Percentiles rank a stretch among this genome's conserved stretches.
phyloP scores from a whole-genome alignment of 2,113 vertebrate species.

The Myiozetetes cayanensis region DNA sequence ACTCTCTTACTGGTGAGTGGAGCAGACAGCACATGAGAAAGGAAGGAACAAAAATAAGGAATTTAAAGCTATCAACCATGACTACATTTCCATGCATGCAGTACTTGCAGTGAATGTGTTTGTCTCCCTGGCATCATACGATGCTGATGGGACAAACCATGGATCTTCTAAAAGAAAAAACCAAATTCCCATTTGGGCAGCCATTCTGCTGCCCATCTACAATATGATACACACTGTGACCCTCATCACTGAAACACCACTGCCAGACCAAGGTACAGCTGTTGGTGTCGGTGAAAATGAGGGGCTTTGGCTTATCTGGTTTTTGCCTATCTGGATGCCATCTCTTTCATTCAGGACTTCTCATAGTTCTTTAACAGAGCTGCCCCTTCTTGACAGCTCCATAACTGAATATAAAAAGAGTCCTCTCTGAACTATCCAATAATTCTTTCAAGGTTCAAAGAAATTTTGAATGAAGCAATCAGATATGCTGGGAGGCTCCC shows the following conservation, averaged over 20 bases:
- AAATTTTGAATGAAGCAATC: not conserved
- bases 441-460: not conserved
- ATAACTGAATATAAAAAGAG: not conserved
- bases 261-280: not conserved
- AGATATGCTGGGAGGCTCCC: not conserved
- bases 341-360: not conserved
- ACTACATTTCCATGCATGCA: not conserved
- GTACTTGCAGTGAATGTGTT: not conserved
- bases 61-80: not conserved
- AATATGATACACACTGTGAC: not conserved
- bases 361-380: not conserved
- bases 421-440: not conserved
- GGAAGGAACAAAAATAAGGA: not conserved
- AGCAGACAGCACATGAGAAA: not conserved
- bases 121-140: not conserved
- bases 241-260: not conserved
- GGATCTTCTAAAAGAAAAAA: not conserved
- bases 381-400: not conserved
- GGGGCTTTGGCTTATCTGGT: not conserved
- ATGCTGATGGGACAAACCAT: not conserved
- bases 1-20: not conserved
- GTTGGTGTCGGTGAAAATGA: accelerated
- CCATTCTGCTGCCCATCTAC: not conserved
- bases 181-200: not conserved
- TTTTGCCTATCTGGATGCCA: not conserved